phyloP scores from a whole-genome alignment of 2,113 vertebrate species.

The Microcebus tavaratra region DNA sequence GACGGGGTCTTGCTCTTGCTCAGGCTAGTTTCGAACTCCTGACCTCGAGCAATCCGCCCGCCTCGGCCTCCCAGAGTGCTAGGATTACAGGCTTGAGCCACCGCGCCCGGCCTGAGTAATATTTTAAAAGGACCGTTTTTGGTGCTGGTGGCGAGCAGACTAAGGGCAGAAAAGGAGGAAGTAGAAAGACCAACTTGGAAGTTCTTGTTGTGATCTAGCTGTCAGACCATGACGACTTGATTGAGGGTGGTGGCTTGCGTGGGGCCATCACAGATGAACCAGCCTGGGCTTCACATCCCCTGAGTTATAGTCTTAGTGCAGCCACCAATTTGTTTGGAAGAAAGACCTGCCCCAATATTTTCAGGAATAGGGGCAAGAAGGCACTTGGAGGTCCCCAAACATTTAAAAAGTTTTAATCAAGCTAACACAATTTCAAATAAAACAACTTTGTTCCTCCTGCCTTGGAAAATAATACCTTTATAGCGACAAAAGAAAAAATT shows the following conservation, averaged over 20 bases:
- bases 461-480: neutral
- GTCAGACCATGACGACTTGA: no score
- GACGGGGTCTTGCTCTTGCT: no score
- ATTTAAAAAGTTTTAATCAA: neutral
- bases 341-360: neutral
- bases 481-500: neutral
- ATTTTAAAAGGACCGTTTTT: neutral
- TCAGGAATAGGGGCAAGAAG: neutral
- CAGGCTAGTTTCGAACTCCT: no score
- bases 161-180: neutral
- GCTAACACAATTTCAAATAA: neutral
- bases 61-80: no score
- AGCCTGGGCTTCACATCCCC: neutral
- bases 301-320: neutral
- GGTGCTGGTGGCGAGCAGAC: neutral
- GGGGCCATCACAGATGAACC: neutral
- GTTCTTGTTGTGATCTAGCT: neutral
- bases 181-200: neutral
- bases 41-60: no score
- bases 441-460: neutral
- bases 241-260: neutral
- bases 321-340: neutral
- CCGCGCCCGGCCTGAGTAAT: no score
- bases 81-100: no score
- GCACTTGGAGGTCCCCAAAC: neutral